phyloP scores from a whole-genome alignment of 1,140 invertebrate genomes.

The Nylanderia fulva region DNA sequence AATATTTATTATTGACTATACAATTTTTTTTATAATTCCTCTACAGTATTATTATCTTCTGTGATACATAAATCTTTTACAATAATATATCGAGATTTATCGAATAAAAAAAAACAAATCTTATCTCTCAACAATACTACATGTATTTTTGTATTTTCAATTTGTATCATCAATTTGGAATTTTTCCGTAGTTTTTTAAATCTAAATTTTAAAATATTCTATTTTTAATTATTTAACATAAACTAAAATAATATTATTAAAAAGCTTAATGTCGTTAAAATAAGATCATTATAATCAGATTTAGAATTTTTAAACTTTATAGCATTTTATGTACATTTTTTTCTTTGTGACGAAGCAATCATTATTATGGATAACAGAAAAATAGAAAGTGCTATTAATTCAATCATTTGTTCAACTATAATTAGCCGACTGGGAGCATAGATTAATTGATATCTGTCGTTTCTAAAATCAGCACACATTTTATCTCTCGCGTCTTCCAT shows the following conservation, averaged over 20 bases:
- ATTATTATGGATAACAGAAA: not conserved
- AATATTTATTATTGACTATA: slow-evolving; percentile 16
- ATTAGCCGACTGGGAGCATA: not conserved
- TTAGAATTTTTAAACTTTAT: not conserved
- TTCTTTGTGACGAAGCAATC: not conserved
- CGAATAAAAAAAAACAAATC: not conserved
- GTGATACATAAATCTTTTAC: not conserved
- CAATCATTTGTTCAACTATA: not conserved
- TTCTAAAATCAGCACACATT: not conserved
- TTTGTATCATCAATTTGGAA: not conserved
- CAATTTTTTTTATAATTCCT: not conserved
- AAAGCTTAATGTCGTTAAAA: not conserved
- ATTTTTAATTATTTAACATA: not conserved
- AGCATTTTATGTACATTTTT: not conserved
- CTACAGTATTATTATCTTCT: not conserved
- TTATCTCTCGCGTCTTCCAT: not conserved
- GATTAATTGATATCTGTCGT: not conserved
- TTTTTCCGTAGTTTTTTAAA: not conserved
- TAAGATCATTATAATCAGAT: not conserved
- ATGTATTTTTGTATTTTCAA: not conserved
- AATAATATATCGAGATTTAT: not conserved
- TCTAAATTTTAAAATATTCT: not conserved
- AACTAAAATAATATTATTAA: not conserved
- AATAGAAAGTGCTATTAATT: not conserved
- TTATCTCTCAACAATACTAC: not conserved